Conservation (phyloP, 2,888 invertebrate species). For the Autographa pulchrina region DNA sequence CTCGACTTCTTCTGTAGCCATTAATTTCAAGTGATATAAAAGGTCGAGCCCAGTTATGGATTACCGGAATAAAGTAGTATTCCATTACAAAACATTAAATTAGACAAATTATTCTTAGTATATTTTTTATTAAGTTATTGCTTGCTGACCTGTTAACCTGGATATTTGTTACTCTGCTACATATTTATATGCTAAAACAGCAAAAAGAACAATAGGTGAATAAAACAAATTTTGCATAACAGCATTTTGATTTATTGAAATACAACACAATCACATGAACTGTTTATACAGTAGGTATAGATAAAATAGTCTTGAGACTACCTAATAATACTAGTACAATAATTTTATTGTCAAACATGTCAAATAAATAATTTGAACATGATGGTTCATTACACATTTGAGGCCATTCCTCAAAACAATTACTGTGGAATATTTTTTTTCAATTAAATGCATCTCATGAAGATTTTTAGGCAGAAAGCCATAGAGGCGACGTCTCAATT, state of each 20-base stretch:
- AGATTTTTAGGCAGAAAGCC: constrained; percentile 32
- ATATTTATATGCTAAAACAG: not conserved
- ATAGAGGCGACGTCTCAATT: constrained; percentile 27
- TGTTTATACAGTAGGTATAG: constrained; percentile 77
- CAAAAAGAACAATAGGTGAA: constrained; percentile 10
- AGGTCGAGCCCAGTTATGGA: no score
- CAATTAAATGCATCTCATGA: constrained; percentile 53
- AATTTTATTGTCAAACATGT: constrained; percentile 87
- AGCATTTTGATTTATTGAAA: constrained; percentile 84
- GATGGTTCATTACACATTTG: constrained; percentile 59
- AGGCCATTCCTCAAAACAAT: constrained; percentile 40
- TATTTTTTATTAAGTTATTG: no score
- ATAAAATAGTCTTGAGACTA: constrained; percentile 79
- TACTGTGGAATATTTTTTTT: constrained; percentile 37
- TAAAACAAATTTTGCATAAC: constrained; percentile 68
- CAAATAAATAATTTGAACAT: constrained; percentile 76
- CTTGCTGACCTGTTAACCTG: no score
- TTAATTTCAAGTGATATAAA: no score
- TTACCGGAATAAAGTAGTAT: no score
- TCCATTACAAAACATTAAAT: no score
- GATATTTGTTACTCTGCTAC: not conserved
- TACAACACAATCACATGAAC: constrained; percentile 86
- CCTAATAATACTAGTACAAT: constrained; percentile 84
- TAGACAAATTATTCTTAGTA: no score
- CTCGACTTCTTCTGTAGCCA: no score